These are phyloP conservation scores for Dendrolimus punctatus DNA, from an alignment of 1,140 invertebrate species.

Conservation along the genomic window DNA sequence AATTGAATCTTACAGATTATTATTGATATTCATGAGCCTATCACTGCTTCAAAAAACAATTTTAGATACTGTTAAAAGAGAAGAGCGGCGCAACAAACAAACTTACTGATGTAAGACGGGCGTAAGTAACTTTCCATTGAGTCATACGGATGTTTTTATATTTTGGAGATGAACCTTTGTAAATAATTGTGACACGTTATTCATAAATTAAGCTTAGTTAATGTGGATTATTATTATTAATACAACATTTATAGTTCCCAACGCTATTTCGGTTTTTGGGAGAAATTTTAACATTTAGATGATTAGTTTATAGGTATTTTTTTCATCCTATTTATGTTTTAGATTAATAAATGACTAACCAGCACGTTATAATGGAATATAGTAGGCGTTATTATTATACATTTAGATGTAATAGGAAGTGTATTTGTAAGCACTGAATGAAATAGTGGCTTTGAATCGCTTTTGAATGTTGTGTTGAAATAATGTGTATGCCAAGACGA, in stretches of 20 bases:
- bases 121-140: no score
- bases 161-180: no score
- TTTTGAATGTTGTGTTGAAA: not conserved
- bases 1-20: no score
- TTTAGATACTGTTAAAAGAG: no score
- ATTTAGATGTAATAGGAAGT: slow-evolving; percentile 20
- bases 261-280: slow-evolving; percentile 3
- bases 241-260: slow-evolving; percentile 14
- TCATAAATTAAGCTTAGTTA: no score
- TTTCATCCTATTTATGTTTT: slow-evolving; percentile 41
- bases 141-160: no score
- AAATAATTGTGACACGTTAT: no score
- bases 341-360: slow-evolving; percentile 31
- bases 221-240: slow-evolving; percentile 4
- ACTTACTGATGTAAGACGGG: no score
- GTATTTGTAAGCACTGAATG: slow-evolving; percentile 13
- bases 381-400: slow-evolving; percentile 11
- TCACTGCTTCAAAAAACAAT: no score
- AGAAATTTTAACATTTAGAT: slow-evolving; percentile 31
- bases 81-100: no score
- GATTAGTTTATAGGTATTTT: slow-evolving; percentile 26
- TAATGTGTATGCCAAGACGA: no score
- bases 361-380: slow-evolving; percentile 24
- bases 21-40: no score
- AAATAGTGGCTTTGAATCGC: slow-evolving; percentile 13